Base-by-base conservation (phyloP, 2,888 invertebrate genomes). In the Lepidocyrtinus sp. region DNA sequence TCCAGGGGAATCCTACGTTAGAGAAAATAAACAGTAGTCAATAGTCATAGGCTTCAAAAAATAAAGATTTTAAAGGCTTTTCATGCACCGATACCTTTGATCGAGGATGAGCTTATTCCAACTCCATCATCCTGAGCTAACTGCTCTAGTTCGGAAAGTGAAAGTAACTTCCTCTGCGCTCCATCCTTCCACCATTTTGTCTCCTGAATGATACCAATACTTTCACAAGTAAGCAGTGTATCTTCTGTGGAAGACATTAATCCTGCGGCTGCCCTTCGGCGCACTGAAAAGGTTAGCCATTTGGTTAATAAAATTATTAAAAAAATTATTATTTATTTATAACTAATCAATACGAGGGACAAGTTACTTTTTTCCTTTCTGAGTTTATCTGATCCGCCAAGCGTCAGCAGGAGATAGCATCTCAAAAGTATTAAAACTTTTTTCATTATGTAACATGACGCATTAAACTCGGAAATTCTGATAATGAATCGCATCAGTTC, bases 1-100 rank as follows among this genome's bases (percentile, higher is more conserved):
- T 25, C 78, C 78, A 78, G 1, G 78, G 78, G 15, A 77, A 50
- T 7, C n/a, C 25, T 27, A 65, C 17, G 17, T 27, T n/a, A 27
- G 36, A 65, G 27, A 36, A 36, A 36, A 36, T 7, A 36, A 36
- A 36, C 12, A 36, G 36, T 5, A 12, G 36, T 36, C 36, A 36
- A 12, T 36, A 12, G 36, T 36, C 5, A 36, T 7, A 36, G 36
- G 36, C 36, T 36, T n/a, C n/a, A n/a, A n/a, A n/a, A n/a, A n/a
- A n/a, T n/a, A n/a, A n/a, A n/a, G n/a, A n/a, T n/a, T 5, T 36
- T 36, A 12, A 36, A 36, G 36, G 5, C 36, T 36, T n/a, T n/a
- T n/a, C n/a, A n/a, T n/a, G n/a, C n/a, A n/a, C n/a, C n/a, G n/a
- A n/a, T n/a, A n/a, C n/a, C n/a, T n/a, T 7, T 36, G 36, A 36